Percentiles rank a stretch among this genome's conserved stretches.
Evolutionary conservation across 2,113 vertebrate species (phyloP).

Genomic region (Octodon degus): DNA sequence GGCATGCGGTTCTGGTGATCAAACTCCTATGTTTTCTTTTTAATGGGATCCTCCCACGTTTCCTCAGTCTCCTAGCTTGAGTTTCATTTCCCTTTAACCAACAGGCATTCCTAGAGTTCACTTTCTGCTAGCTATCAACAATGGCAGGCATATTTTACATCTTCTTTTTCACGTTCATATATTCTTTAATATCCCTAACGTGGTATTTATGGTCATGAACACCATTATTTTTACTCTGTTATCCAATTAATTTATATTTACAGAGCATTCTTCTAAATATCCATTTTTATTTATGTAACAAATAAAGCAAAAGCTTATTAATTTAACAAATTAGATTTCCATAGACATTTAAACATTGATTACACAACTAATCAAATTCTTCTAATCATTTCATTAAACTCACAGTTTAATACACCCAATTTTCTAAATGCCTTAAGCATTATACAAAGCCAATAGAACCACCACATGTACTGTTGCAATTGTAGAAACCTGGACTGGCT

Average conservation of each 20-base stretch:
- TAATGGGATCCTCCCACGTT: neutral
- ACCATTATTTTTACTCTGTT: neutral
- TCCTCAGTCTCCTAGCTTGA: neutral
- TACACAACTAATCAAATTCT: neutral
- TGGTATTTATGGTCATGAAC: too few relatives aligned
- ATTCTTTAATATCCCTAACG: neutral
- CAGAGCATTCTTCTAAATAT: neutral
- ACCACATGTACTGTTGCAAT: fast-evolving
- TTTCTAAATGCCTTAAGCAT: neutral
- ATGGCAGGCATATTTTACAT: too few relatives aligned
- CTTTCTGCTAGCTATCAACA: neutral
- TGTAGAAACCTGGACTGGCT: neutral
- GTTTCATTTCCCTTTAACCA: neutral
- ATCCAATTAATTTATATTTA: neutral
- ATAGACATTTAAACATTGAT: neutral
- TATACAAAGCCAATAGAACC: too few relatives aligned
- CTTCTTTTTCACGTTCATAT: neutral
- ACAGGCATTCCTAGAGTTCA: neutral
- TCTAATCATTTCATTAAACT: neutral
- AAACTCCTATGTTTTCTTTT: neutral
- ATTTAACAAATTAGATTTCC: neutral
- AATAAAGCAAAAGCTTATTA: neutral
- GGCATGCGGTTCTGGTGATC: too few relatives aligned
- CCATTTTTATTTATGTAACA: neutral
- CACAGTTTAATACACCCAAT: neutral